Evolutionary conservation across 1,140 invertebrate species (phyloP).

Genomic region (Ridgeia piscesae): DNA sequence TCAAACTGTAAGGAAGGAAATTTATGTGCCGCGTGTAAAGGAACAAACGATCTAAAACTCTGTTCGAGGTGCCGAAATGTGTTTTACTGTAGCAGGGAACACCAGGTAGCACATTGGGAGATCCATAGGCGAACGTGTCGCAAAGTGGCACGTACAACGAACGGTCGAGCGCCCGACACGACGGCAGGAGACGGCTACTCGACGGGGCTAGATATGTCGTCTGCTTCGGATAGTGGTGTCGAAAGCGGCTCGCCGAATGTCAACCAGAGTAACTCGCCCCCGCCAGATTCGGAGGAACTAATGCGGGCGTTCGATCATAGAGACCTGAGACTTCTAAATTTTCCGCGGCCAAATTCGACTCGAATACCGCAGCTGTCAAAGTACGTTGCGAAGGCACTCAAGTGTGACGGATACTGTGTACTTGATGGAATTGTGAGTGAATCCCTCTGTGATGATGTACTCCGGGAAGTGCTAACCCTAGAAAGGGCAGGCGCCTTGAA

Average conservation of each 20-base stretch:
- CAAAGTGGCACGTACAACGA: neutral
- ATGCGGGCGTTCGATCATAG: neutral
- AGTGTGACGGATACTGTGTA: conserved; percentile 7
- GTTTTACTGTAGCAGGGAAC: conserved; percentile 11
- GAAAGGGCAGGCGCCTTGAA: neutral
- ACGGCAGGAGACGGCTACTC: neutral
- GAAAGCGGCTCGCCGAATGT: neutral
- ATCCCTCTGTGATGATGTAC: neutral
- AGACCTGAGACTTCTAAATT: neutral
- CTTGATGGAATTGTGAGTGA: conserved; percentile 7
- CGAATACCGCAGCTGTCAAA: neutral
- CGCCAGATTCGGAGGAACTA: neutral
- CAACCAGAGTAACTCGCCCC: neutral
- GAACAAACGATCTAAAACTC: neutral
- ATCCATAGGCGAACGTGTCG: conserved; percentile 5
- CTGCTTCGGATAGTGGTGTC: neutral
- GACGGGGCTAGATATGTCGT: neutral
- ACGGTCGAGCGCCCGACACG: conserved; percentile 7
- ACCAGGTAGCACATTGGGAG: conserved; percentile 7
- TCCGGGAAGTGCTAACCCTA: neutral
- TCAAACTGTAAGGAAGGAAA: neutral
- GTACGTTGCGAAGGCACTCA: neutral
- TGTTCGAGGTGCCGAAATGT: conserved; percentile 10
- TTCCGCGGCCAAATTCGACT: neutral
- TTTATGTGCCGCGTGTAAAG: neutral